Base-by-base conservation (phyloP, 2,888 invertebrate species). In the Tenodera sinensis region DNA sequence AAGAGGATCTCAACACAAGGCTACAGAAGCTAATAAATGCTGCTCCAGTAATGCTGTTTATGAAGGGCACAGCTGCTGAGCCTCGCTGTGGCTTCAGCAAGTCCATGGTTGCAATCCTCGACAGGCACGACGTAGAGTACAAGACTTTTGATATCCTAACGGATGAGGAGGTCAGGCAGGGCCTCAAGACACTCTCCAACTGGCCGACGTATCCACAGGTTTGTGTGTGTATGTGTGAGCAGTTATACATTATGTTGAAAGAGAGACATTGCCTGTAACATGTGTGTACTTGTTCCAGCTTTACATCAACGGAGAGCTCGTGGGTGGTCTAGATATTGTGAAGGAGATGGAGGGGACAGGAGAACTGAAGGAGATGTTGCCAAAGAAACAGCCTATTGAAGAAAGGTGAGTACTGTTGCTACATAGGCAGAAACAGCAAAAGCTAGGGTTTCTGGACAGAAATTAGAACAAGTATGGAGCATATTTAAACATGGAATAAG, bases 1-100 rank as follows among this genome's bases (percentile, higher is more conserved):
- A 71, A 25, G 54, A 71, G 54, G 87, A 91, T 91, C 81, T 97
- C 85, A 96, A 97, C 90, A 95, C 96, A 92, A 96, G 96, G 92
- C 93, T 98, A 28, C 97, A 97, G 92, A 94, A 94, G 81, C 94
- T 98, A 12, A 95, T 97, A 87, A 97, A 96, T 92, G 95, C 95
- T 92, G 95, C 96, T 34, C 95, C 96, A 87, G 95, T 98, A 4
- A 97, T 98, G 97, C 94, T 98, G 4, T 98, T 98, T 92, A 98
- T 98, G 97, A 98, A 98, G 93, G 98, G 98, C 27, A 95, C 95
- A 91, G 95, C 96, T 42, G 94, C 95, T 86, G 93, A 94, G 89
- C 98, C 98, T 0, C 95, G 96, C 91, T 98, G 98, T 94, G 98
- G 96, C 83, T 98, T 97, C 92, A 97, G 96, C 91, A 96, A 95